Base-by-base conservation (phyloP, 1,140 invertebrate genomes). In the Archivesica marissinica region DNA sequence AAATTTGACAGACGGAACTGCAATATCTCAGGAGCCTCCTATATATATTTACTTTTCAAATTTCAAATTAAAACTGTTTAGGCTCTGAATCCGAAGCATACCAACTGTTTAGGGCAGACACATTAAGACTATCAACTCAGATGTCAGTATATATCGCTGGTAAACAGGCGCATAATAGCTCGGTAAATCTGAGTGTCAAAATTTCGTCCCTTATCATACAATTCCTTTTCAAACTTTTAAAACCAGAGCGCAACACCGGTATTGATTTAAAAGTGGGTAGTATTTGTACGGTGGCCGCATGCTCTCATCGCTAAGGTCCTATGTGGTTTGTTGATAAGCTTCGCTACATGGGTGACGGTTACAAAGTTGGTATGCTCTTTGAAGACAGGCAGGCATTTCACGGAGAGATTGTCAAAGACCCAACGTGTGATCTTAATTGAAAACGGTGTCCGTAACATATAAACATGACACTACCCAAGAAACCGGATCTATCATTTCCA, bases 61-160 rank as follows among this genome's bases (percentile, higher is more conserved):
- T 83, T 83, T 56, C 74, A 83, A 83, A 83, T 83, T 83, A 83
- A 83, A 83, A 83, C 80, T 83, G 74, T 83, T 83, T 83, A 54
- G 80, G 41, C 44, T 83, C 23, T 35, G 44, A 83, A 83, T 83
- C 80, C 66, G 35, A 83, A 83, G 41, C 80, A 83, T 83, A 83
- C 80, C 80, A 75, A 47, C 74, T 59, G 80, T 83, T 83, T 72
- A 50, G 68, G 80, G 80, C 80, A 83, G 80, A 61, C 80, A 75
- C 59, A 52, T 64, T 74, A 41, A 61, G 54, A 30, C 68, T 83
- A 83, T 83, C 80, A 75, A 70, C 80, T 83, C 17, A 33, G 68
- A 83, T 83, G 80, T 83, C 80, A 83, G 80, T 54, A 41, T 41
- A 75, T 83, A 83, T 83, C 80, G 80, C 54, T 28, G 50, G 68